These are phyloP conservation scores for Ctenopoma kingsleyae DNA, from an alignment of 2,797 vertebrate genomes.

Conservation along the genomic window DNA sequence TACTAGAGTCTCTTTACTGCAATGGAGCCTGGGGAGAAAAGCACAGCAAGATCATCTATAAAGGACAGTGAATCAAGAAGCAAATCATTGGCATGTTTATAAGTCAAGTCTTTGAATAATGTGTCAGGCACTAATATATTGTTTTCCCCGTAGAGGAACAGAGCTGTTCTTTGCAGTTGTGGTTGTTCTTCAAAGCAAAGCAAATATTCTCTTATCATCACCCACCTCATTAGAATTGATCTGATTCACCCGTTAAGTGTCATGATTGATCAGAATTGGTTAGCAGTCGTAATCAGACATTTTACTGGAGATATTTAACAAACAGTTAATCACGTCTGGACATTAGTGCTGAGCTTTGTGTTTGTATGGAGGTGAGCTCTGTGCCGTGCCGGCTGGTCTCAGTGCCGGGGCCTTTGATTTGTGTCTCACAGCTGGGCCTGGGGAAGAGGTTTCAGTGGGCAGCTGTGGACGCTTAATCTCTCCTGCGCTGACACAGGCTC, in stretches of 20 bases:
- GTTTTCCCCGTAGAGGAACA: constrained; percentile 22
- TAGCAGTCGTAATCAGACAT: not conserved
- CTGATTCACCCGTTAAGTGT: constrained; percentile 10
- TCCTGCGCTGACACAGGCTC: constrained; percentile 82
- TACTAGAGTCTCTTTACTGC: constrained; percentile 48
- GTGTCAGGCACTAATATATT: constrained; percentile 35
- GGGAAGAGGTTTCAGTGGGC: constrained; percentile 80
- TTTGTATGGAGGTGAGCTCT: constrained; percentile 54
- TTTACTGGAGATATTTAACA: constrained; percentile 43
- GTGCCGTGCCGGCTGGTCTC: constrained; percentile 59
- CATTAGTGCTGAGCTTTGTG: constrained; percentile 48
- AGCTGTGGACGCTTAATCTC: constrained; percentile 88
- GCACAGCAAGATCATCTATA: constrained; percentile 51
- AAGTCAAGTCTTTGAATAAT: constrained; percentile 40
- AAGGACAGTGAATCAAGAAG: constrained; percentile 57
- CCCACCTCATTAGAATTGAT: not conserved
- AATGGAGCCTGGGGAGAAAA: constrained; percentile 24
- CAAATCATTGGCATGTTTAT: constrained; percentile 39
- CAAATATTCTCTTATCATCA: not conserved
- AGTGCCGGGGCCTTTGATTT: constrained; percentile 79
- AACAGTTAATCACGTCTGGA: constrained; percentile 34
- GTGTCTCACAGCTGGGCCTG: constrained; percentile 81
- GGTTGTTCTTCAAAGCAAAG: constrained; percentile 15
- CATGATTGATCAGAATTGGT: not conserved
- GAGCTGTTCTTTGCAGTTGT: not conserved